A percentile compares a stretch with the other conserved stretches of the same genome.
phyloP scores from a whole-genome alignment of 2,113 vertebrate genomes.

The Planiliza haematocheilus region DNA sequence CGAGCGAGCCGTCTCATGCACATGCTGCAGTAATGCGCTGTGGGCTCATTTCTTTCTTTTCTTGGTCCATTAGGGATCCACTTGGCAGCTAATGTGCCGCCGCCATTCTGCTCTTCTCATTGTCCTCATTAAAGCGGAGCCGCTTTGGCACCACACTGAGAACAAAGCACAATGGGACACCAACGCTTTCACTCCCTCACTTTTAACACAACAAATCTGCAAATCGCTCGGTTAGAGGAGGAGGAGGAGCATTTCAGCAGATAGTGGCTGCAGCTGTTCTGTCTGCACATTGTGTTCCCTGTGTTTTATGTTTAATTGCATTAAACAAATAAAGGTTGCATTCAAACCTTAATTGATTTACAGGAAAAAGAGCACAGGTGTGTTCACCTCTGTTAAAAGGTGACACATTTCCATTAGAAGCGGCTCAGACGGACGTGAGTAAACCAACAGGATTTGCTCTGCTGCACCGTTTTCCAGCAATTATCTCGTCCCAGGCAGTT shows the following conservation, averaged over 20 bases:
- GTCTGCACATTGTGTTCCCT: not conserved
- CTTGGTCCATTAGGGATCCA: conserved; percentile 37
- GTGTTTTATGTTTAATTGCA: not conserved
- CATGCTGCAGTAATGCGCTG: conserved; percentile 6
- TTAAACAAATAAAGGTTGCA: not conserved
- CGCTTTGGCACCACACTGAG: conserved; percentile 8
- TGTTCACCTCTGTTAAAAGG: no score
- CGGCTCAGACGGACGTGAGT: no score
- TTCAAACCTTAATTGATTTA: no score
- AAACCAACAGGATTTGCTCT: no score
- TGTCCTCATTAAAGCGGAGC: conserved; percentile 23
- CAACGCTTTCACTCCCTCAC: not conserved
- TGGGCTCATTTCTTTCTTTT: not conserved
- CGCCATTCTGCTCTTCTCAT: conserved; percentile 5
- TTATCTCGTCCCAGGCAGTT: no score
- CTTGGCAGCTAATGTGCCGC: conserved; percentile 26
- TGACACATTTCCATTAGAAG: no score
- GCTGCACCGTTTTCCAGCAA: no score
- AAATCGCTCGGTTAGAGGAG: no score
- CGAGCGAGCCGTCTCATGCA: not conserved
- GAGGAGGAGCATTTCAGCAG: not conserved
- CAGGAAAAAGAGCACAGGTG: no score
- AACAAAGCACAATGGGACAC: conserved; percentile 27
- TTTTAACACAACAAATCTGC: conserved; percentile 1
- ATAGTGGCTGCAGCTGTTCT: not conserved